A percentile compares a stretch with the other conserved stretches of the same genome.
These are phyloP conservation scores for Pavo muticus DNA, from an alignment of 2,113 vertebrate species.

Conservation along the genomic window DNA sequence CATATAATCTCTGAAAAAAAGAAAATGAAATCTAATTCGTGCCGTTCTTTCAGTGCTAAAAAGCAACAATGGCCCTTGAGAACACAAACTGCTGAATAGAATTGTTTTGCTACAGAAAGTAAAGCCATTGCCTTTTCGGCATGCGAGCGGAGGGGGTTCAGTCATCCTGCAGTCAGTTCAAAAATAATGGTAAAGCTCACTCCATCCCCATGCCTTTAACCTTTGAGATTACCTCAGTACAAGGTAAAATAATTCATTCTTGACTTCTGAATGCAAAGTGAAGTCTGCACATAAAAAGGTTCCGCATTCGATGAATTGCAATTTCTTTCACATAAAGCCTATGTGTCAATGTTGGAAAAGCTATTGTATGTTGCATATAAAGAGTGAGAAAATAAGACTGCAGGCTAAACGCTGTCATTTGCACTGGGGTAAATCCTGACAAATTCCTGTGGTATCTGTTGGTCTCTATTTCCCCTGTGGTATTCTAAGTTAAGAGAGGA, in stretches of 20 bases:
- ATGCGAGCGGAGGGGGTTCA: not conserved
- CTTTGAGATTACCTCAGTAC: not conserved
- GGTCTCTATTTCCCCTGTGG: not conserved
- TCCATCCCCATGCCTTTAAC: not conserved
- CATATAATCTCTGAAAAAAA: not conserved
- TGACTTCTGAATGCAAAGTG: constrained; percentile 6
- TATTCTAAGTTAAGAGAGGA: not conserved
- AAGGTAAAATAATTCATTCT: not conserved
- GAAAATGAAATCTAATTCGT: not conserved
- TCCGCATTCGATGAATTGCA: not conserved
- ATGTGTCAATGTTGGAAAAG: not conserved
- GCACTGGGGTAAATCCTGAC: not conserved
- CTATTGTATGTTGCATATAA: not conserved
- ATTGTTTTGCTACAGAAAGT: not conserved
- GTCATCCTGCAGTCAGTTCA: not conserved
- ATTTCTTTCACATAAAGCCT: not conserved
- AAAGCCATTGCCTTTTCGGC: not conserved
- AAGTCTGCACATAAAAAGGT: constrained; percentile 23
- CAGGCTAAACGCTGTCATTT: not conserved
- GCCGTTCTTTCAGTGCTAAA: not conserved
- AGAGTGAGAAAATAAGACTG: not conserved
- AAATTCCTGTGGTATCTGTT: not conserved
- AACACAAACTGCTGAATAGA: constrained; percentile 12
- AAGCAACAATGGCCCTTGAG: not conserved
- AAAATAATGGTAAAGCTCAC: not conserved